A percentile compares a stretch with the other conserved stretches of the same genome.
These are phyloP conservation scores for Gandaritis pyraliata DNA, from an alignment of 2,888 invertebrate species.

Conservation along the genomic window DNA sequence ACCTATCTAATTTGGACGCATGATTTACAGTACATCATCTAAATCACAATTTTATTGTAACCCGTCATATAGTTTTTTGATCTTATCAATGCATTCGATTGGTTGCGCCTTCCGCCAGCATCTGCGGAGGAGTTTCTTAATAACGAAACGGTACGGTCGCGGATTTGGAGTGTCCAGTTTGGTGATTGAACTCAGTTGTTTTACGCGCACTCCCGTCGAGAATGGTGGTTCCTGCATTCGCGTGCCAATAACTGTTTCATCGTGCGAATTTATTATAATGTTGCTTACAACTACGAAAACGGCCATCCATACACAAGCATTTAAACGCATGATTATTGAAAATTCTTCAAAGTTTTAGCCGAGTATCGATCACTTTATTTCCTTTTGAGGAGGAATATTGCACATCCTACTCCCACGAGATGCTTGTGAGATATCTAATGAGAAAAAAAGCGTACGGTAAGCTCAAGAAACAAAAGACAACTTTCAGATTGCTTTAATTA, in stretches of 20 bases:
- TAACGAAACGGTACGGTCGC: slow-evolving; percentile 5
- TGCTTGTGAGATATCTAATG: too few species aligned
- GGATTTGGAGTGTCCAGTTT: background rate
- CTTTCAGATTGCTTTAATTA: too few species aligned
- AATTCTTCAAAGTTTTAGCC: too few species aligned
- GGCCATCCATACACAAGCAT: background rate
- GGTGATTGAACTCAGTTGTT: too few species aligned
- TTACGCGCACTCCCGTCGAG: background rate
- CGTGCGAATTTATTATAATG: background rate
- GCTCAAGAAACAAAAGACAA: too few species aligned
- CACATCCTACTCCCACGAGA: too few species aligned
- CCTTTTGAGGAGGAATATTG: too few species aligned
- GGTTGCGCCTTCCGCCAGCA: slow-evolving; percentile 23
- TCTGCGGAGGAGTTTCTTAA: slow-evolving; percentile 17
- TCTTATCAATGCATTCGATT: slow-evolving; percentile 37
- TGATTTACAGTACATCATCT: slow-evolving; percentile 66
- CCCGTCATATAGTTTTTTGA: slow-evolving; percentile 66
- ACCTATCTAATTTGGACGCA: slow-evolving; percentile 76
- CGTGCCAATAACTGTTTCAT: background rate
- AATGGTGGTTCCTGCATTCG: background rate
- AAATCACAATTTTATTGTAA: slow-evolving; percentile 81
- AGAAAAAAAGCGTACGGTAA: too few species aligned
- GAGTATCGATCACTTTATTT: too few species aligned
- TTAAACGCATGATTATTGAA: background rate
- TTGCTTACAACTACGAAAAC: background rate